These are phyloP conservation scores for Eilema griseolum DNA, from an alignment of 2,888 invertebrate species.

Conservation along the genomic window DNA sequence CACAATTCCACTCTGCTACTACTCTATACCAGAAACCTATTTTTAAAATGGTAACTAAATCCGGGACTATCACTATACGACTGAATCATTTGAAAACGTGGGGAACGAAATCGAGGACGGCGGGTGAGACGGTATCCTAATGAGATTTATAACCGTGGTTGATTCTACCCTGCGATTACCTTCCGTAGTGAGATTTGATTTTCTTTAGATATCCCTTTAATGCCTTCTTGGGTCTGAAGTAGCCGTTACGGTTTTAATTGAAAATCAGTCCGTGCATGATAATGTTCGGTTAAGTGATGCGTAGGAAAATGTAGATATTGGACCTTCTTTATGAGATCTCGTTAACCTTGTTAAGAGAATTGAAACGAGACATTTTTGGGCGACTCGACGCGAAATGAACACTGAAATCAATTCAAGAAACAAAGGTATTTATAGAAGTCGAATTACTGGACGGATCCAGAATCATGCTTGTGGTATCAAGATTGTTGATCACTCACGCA, in stretches of 20 bases:
- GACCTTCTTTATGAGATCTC: slow-evolving; percentile 8
- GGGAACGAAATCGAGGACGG: slow-evolving; percentile 65
- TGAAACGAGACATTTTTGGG: slow-evolving; percentile 3
- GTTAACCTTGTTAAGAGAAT: slow-evolving; percentile 9
- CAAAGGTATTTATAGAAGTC: too few relatives aligned
- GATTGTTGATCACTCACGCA: too few relatives aligned
- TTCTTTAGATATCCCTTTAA: slow-evolving; percentile 68
- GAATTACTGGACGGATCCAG: too few relatives aligned
- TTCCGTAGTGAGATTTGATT: slow-evolving; percentile 69
- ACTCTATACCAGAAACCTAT: not conserved
- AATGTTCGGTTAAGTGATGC: slow-evolving; percentile 23
- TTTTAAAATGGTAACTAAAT: slow-evolving; percentile 5
- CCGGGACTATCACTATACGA: slow-evolving; percentile 27
- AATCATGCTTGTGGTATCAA: too few relatives aligned
- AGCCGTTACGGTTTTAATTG: slow-evolving; percentile 55
- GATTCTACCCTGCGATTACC: slow-evolving; percentile 68
- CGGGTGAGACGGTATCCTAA: slow-evolving; percentile 65
- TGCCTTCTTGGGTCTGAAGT: slow-evolving; percentile 49
- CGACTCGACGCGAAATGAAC: not conserved
- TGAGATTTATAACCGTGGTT: slow-evolving; percentile 75
- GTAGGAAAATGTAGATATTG: slow-evolving; percentile 14
- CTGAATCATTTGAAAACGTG: slow-evolving; percentile 72
- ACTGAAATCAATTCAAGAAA: too few relatives aligned
- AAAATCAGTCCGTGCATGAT: slow-evolving; percentile 43
- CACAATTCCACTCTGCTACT: not conserved